Percentiles rank a stretch among this genome's conserved stretches.
Conservation (phyloP, 2,113 vertebrate genomes). For the Taurulus bubalis region DNA sequence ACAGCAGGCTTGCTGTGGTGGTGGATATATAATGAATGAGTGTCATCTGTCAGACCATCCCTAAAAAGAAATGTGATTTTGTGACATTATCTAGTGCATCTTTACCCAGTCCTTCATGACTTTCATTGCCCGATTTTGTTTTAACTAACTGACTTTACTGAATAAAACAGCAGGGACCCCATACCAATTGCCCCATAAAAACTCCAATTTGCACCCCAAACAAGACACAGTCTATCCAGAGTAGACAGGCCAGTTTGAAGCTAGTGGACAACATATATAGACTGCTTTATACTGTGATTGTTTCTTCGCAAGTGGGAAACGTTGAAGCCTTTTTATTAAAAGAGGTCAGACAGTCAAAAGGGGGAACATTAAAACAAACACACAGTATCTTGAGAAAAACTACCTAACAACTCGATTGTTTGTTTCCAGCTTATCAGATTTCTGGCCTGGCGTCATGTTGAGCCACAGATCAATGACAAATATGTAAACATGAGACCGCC, state of each 20-base stretch:
- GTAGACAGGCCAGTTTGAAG: not conserved
- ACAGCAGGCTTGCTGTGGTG: not conserved
- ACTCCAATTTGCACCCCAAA: not conserved
- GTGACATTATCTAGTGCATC: not conserved
- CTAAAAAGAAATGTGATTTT: not conserved
- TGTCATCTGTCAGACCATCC: not conserved
- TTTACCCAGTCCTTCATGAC: not conserved
- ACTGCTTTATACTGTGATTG: not conserved
- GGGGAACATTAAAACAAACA: conserved; percentile 1
- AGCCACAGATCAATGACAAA: conserved; percentile 23
- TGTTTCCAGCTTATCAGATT: conserved; percentile 26
- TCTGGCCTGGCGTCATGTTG: conserved; percentile 19
- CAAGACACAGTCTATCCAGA: not conserved
- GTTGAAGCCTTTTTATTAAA: not conserved
- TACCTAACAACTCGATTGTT: conserved; percentile 12
- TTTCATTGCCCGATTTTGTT: not conserved
- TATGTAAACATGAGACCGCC: conserved; percentile 12
- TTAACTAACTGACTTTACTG: not conserved
- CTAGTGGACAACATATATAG: not conserved
- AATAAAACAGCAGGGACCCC: not conserved
- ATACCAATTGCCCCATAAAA: not conserved
- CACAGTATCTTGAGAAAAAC: conserved; percentile 11
- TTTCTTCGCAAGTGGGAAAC: not conserved
- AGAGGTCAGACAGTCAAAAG: not conserved
- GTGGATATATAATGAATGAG: not conserved